Percentiles rank a stretch among this genome's conserved stretches.
Conservation (phyloP, 2,113 vertebrate genomes). For the Lagopus muta region DNA sequence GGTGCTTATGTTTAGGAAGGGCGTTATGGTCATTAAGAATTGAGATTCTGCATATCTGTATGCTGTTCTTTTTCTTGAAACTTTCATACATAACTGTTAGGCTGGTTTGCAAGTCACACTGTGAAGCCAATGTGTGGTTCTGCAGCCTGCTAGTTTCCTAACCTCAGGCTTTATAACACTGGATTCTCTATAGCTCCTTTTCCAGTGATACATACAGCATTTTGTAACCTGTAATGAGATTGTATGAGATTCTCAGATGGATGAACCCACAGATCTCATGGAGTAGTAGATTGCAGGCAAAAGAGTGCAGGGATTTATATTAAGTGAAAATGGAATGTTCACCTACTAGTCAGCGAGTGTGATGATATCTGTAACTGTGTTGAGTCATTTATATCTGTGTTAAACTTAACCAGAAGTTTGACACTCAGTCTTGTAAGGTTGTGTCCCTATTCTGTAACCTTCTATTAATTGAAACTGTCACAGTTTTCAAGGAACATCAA, state of each 20-base stretch:
- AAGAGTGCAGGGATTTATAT: not conserved
- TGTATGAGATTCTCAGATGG: not conserved
- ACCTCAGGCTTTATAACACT: not conserved
- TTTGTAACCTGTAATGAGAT: not conserved
- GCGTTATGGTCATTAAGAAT: not conserved
- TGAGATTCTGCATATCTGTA: not conserved
- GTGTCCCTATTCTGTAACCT: conserved; percentile 17
- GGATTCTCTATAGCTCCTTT: not conserved
- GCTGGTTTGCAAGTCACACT: not conserved
- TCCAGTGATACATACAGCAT: not conserved
- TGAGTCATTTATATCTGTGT: not conserved
- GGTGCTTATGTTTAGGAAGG: not conserved
- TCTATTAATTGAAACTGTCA: not conserved
- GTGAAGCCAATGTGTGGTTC: not conserved
- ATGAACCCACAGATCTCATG: not conserved
- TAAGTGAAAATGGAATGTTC: not conserved
- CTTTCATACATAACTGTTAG: fast-evolving
- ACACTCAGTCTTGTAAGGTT: not conserved
- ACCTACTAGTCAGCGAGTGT: not conserved
- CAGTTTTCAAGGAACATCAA: not conserved
- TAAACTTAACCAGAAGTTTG: not conserved
- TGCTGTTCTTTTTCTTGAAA: not conserved
- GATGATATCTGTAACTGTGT: not conserved
- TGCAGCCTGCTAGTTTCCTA: not conserved
- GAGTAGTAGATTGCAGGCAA: not conserved